Conservation (phyloP, 1,140 invertebrate genomes). For the Rhyzopertha dominica region DNA sequence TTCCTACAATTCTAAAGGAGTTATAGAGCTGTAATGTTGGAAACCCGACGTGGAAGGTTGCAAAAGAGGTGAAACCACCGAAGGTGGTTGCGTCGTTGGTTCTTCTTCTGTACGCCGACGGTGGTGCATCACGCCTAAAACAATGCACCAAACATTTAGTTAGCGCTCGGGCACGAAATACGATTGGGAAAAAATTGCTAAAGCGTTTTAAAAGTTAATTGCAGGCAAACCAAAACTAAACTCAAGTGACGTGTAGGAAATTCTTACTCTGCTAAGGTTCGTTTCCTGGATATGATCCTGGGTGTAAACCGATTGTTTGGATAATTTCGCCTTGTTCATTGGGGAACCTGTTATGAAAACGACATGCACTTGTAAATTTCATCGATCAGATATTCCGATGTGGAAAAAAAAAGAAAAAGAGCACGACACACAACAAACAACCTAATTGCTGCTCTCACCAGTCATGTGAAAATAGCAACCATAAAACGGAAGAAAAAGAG, state of each 20-base stretch:
- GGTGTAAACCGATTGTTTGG: constrained; percentile 62
- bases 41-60: constrained; percentile 11
- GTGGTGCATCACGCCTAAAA: constrained; percentile 19
- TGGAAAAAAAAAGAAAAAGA: background rate
- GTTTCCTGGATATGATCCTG: constrained; percentile 67
- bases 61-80: constrained; percentile 15
- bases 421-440: background rate
- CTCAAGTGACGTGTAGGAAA: constrained; percentile 15
- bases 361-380: constrained; percentile 13
- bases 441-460: constrained; percentile 7
- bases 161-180: background rate
- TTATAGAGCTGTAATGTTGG: constrained; percentile 19
- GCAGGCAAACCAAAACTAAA: background rate
- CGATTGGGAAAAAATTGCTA: background rate
- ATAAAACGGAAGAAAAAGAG: too few relatives aligned
- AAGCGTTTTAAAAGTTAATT: background rate
- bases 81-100: background rate
- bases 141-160: background rate
- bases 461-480: constrained; percentile 12
- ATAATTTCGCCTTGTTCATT: constrained; percentile 71
- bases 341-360: constrained; percentile 58
- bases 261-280: constrained; percentile 63
- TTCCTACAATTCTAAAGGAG: constrained; percentile 8
- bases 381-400: background rate
- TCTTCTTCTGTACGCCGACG: constrained; percentile 4